A percentile compares a stretch with the other conserved stretches of the same genome.
phyloP scores from a whole-genome alignment of 2,888 invertebrate species.

The Drosophila lutescens region DNA sequence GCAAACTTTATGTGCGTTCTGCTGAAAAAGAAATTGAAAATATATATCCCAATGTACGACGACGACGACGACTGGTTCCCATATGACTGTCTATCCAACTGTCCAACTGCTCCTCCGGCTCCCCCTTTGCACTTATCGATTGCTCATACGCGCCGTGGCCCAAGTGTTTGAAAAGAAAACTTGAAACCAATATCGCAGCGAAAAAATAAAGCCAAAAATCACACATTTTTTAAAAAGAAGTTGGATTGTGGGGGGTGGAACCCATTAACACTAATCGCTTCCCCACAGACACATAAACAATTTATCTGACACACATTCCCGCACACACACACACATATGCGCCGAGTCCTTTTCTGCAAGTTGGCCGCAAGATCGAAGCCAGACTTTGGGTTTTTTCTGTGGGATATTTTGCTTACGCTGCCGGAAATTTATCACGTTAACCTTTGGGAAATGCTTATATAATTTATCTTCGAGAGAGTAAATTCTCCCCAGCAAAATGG shows the following conservation, averaged over 20 bases:
- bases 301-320: slow-evolving; percentile 71
- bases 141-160: slow-evolving; percentile 68
- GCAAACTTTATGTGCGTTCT: slow-evolving; percentile 70
- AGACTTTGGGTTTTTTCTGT: slow-evolving; percentile 59
- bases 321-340: slow-evolving; percentile 32
- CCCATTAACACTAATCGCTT: slow-evolving; percentile 82
- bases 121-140: slow-evolving; percentile 71
- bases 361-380: slow-evolving; percentile 75
- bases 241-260: slow-evolving; percentile 42
- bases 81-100: slow-evolving; percentile 64
- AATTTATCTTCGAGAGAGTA: slow-evolving; percentile 79
- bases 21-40: slow-evolving; percentile 74
- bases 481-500: slow-evolving; percentile 57
- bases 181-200: slow-evolving; percentile 64
- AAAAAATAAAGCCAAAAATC: slow-evolving; percentile 68
- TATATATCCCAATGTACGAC: slow-evolving; percentile 41
- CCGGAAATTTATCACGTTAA: slow-evolving; percentile 79
- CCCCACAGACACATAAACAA: slow-evolving; percentile 82
- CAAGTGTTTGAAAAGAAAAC: slow-evolving; percentile 64
- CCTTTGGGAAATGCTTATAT: slow-evolving; percentile 81
- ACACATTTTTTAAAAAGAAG: slow-evolving; percentile 65
- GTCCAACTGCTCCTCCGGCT: slow-evolving; percentile 13
- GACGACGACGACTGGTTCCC: slow-evolving; percentile 55
- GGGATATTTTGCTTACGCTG: slow-evolving; percentile 76
- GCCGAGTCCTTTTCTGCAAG: slow-evolving; percentile 49